phyloP scores from a whole-genome alignment of 1,140 invertebrate genomes.

The Hyphantria cunea region DNA sequence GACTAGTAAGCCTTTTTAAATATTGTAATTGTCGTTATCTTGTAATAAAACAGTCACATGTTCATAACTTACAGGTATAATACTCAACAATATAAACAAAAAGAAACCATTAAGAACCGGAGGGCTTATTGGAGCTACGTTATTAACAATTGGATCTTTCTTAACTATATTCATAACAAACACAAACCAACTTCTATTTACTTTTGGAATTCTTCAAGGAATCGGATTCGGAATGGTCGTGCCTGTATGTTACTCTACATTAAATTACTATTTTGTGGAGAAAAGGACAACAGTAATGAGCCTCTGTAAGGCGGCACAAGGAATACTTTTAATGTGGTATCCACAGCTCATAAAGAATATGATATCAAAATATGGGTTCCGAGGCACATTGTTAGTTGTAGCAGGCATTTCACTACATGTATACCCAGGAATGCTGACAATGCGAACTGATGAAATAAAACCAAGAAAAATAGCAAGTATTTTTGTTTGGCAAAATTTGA shows the following conservation, averaged over 20 bases:
- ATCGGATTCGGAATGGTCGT: slow-evolving; percentile 83
- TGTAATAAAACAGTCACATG: too few relatives aligned
- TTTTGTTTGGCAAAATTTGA: slow-evolving; percentile 37
- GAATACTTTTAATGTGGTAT: slow-evolving; percentile 82
- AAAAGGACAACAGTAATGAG: slow-evolving; percentile 84
- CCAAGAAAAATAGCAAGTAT: slow-evolving; percentile 60
- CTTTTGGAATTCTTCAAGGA: slow-evolving; percentile 83
- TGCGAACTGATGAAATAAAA: slow-evolving; percentile 82
- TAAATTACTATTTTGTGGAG: slow-evolving; percentile 83
- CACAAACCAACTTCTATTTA: slow-evolving; percentile 78
- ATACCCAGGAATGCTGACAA: slow-evolving; percentile 83
- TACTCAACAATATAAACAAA: slow-evolving; percentile 82
- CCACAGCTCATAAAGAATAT: slow-evolving; percentile 80
- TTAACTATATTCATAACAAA: slow-evolving; percentile 79
- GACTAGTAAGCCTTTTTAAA: too few relatives aligned
- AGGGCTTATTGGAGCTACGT: slow-evolving; percentile 78
- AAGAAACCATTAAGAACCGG: slow-evolving; percentile 75
- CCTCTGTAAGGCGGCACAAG: slow-evolving; percentile 83
- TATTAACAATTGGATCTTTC: slow-evolving; percentile 80
- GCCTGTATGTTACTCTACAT: slow-evolving; percentile 81
- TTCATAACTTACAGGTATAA: slow-evolving; percentile 78
- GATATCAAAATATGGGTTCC: slow-evolving; percentile 83
- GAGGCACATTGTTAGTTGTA: slow-evolving; percentile 83
- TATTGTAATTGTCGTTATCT: too few relatives aligned
- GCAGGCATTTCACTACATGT: slow-evolving; percentile 84